A percentile compares a stretch with the other conserved stretches of the same genome.
These are phyloP conservation scores for Myzus persicae DNA, from an alignment of 1,140 invertebrate species.

Conservation along the genomic window DNA sequence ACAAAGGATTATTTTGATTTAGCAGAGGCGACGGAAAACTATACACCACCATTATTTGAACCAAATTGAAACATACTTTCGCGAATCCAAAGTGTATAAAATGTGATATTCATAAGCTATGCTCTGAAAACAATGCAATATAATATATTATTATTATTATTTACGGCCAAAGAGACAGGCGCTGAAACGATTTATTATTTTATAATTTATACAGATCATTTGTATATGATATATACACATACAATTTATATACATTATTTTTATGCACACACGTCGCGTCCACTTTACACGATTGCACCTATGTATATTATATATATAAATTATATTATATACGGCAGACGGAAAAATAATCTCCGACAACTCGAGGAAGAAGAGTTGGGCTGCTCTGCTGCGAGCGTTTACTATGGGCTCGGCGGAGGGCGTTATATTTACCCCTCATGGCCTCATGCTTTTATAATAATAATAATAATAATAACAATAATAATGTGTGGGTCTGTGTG, in stretches of 20 bases:
- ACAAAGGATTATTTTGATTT: constrained; percentile 29
- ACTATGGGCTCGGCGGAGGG: not conserved
- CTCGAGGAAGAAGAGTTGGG: not conserved
- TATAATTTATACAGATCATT: not conserved
- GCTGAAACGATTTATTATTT: not conserved
- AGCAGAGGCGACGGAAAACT: not conserved
- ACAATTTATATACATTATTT: not conserved
- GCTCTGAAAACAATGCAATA: not conserved
- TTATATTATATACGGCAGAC: not conserved
- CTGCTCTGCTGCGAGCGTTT: not conserved
- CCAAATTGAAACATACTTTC: not conserved
- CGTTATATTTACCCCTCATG: not conserved
- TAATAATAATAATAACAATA: not conserved
- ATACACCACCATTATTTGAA: not conserved
- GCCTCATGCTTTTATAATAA: not conserved
- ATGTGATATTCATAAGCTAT: not conserved
- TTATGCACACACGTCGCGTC: not conserved
- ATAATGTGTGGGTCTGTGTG: not conserved
- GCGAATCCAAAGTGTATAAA: not conserved
- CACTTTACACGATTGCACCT: not conserved
- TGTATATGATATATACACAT: not conserved
- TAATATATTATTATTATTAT: not conserved
- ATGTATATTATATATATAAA: not conserved
- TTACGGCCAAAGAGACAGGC: not conserved
- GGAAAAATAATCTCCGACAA: not conserved